Conservation (phyloP, 2,113 vertebrate genomes). For the Coreoperca whiteheadi region DNA sequence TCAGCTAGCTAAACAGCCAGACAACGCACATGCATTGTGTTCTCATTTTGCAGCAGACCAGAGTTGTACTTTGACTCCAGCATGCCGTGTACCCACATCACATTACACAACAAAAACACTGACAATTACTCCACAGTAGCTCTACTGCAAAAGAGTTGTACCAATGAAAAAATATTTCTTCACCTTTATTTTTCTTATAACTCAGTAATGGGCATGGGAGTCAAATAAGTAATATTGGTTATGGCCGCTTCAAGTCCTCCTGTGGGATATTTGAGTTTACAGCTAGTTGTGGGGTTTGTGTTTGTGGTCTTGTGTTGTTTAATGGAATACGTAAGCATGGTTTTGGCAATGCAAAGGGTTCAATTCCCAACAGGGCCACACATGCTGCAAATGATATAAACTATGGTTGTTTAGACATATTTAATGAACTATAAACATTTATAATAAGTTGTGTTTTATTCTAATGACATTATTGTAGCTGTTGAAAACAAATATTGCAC, state of each 20-base stretch:
- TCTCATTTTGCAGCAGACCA: constrained; percentile 63
- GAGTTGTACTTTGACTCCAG: constrained; percentile 31
- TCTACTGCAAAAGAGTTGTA: constrained; percentile 36
- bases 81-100: not conserved
- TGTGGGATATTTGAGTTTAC: constrained; percentile 54
- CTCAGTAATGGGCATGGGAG: constrained; percentile 43
- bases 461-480: not conserved
- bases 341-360: constrained; percentile 7
- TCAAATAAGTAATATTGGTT: constrained; percentile 50
- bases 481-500: not conserved
- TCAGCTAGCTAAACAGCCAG: constrained; percentile 63
- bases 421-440: not conserved
- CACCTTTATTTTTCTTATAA: constrained; percentile 46
- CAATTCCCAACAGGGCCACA: constrained; percentile 24
- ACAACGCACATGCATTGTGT: constrained; percentile 29
- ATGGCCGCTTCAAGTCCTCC: constrained; percentile 34
- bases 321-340: constrained; percentile 27
- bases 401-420: not conserved
- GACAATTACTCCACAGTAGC: constrained; percentile 21
- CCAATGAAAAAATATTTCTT: constrained; percentile 23
- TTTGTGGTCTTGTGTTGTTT: constrained; percentile 25
- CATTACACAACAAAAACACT: constrained; percentile 48
- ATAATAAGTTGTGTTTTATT: constrained; percentile 8
- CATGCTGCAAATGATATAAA: constrained; percentile 9
- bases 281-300: constrained; percentile 8